Evolutionary conservation across 2,797 vertebrate species (phyloP).

Genomic region (Gorsachius magnificus): DNA sequence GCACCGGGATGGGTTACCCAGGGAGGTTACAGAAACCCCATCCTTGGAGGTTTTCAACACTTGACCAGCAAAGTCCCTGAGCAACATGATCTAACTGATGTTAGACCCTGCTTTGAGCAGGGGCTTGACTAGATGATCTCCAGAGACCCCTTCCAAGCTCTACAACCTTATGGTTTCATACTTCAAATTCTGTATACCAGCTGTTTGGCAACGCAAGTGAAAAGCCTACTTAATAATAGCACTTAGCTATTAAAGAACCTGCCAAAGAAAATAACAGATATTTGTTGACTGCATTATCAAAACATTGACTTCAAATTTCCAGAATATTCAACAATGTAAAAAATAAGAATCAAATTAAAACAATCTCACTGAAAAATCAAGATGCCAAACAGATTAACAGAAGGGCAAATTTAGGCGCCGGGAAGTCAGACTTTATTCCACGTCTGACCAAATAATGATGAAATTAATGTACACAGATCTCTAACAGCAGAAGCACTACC

Average conservation of each 20-base stretch:
- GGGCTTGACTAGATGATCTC: neutral
- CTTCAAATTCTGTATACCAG: neutral
- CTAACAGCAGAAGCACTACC: neutral
- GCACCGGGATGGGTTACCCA: neutral
- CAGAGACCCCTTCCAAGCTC: neutral
- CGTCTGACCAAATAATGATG: neutral
- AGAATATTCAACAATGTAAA: neutral
- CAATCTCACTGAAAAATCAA: neutral
- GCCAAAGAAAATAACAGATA: neutral
- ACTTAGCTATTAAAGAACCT: neutral
- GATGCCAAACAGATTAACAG: neutral
- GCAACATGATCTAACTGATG: neutral
- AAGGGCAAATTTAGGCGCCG: neutral
- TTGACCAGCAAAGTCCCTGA: neutral
- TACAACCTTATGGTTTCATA: fast-evolving
- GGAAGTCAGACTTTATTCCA: neutral
- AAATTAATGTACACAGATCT: neutral
- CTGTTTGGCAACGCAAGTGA: neutral
- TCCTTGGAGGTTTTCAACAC: neutral
- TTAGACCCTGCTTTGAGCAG: neutral
- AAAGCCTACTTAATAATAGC: neutral
- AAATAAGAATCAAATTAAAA: neutral
- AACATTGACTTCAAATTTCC: neutral
- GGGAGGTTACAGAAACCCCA: neutral
- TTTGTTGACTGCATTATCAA: neutral